Conservation (phyloP, 2,888 invertebrate species). For the Phalera bucephala region DNA sequence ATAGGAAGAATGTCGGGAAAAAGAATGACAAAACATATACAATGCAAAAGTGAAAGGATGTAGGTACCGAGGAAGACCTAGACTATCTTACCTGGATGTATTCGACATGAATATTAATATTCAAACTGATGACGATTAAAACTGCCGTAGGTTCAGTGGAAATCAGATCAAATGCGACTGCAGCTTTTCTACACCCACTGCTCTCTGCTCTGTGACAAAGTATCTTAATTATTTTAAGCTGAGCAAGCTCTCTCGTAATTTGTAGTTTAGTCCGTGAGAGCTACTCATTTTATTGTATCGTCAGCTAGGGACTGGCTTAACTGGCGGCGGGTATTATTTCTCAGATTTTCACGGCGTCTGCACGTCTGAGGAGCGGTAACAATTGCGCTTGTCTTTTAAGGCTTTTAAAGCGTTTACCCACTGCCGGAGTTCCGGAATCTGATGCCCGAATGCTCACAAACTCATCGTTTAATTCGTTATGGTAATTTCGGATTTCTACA, state of each 20-base stretch:
- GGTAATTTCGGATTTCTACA: no score
- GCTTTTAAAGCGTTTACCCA: conserved; percentile 1
- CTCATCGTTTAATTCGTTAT: no score
- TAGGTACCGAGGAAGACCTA: no score
- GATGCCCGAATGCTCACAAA: background rate
- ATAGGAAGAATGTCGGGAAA: no score
- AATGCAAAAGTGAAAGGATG: no score
- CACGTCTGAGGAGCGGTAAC: conserved; percentile 54
- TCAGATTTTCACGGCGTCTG: conserved; percentile 69
- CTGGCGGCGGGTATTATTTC: conserved; percentile 65
- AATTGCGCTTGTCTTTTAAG: conserved; percentile 57
- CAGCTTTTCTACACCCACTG: conserved; percentile 26
- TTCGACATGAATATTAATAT: no score
- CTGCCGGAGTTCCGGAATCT: background rate
- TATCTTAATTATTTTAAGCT: conserved; percentile 79
- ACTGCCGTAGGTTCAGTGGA: conserved; percentile 1
- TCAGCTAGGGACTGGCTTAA: conserved; percentile 62
- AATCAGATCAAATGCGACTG: conserved; percentile 27
- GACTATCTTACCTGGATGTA: no score
- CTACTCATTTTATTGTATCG: conserved; percentile 74
- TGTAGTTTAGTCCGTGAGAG: conserved; percentile 62
- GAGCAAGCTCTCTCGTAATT: conserved; percentile 67
- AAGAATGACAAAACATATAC: no score
- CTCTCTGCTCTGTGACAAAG: conserved; percentile 63
- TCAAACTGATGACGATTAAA: no score